phyloP scores from a whole-genome alignment of 1,140 invertebrate species.

The Drosophila ercepeae region DNA sequence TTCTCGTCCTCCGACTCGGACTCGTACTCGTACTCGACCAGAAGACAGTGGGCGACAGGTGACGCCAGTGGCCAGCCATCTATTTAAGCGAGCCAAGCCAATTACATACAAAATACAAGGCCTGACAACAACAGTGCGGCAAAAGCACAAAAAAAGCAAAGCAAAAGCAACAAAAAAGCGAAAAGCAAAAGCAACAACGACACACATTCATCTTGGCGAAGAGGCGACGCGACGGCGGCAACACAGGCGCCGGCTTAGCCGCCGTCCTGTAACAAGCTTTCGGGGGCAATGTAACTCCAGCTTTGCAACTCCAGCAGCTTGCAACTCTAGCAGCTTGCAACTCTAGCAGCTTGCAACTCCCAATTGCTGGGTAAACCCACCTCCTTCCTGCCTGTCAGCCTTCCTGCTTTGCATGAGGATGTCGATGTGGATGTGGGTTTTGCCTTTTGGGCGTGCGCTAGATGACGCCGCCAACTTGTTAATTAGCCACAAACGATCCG shows the following conservation, averaged over 20 bases:
- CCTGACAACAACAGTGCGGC: conserved; percentile 54
- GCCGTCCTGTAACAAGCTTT: conserved; percentile 57
- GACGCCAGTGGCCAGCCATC: conserved; percentile 63
- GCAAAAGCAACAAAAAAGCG: conserved; percentile 4
- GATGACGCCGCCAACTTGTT: conserved; percentile 65
- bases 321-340: too few relatives aligned
- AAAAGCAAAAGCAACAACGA: conserved; percentile 38
- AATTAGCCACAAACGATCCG: conserved; percentile 67
- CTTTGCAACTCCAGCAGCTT: conserved; percentile 6
- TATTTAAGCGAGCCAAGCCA: conserved; percentile 69
- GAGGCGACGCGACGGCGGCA: conserved; percentile 39
- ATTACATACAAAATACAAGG: conserved; percentile 81
- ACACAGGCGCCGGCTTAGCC: conserved; percentile 49
- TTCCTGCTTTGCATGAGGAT: conserved; percentile 49
- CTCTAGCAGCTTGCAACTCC: too few relatives aligned
- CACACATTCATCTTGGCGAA: conserved; percentile 73
- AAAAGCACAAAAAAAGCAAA: neutral
- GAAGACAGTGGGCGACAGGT: conserved; percentile 67
- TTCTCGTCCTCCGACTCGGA: conserved; percentile 11
- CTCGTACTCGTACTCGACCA: conserved; percentile 26
- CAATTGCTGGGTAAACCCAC: neutral
- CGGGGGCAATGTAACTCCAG: conserved; percentile 27
- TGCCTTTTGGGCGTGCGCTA: conserved; percentile 50
- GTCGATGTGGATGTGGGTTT: conserved; percentile 14
- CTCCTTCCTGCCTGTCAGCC: conserved; percentile 1